Evolutionary conservation across 2,113 vertebrate species (phyloP).

Genomic region (Leucosticte australis): DNA sequence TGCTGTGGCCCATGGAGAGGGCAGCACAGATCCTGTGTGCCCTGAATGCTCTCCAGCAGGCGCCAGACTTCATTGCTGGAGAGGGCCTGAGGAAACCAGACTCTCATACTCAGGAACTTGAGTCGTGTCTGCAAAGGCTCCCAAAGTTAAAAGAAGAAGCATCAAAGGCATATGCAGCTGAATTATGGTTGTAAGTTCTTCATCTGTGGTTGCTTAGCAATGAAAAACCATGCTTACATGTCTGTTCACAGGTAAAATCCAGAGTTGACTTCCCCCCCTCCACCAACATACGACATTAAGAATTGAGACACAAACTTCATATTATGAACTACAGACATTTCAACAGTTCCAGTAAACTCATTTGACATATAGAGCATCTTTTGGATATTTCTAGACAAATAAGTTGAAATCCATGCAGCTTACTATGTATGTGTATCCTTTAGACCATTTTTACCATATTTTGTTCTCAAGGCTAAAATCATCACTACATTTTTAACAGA

Average conservation of each 20-base stretch:
- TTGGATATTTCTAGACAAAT: not conserved
- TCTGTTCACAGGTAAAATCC: not conserved
- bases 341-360: not conserved
- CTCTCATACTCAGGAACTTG: not conserved
- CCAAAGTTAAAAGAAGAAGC: not conserved
- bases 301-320: not conserved
- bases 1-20: fast-evolving
- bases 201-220: not conserved
- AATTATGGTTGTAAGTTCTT: not conserved
- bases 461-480: not conserved
- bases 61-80: not conserved
- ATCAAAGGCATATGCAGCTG: not conserved
- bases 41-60: not conserved
- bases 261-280: not conserved
- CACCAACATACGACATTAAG: not conserved
- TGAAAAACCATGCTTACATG: not conserved
- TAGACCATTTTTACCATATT: not conserved
- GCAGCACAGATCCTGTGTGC: not conserved
- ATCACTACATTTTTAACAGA: not conserved
- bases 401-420: not conserved
- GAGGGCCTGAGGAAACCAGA: not conserved
- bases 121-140: not conserved
- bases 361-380: not conserved
- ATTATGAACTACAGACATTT: not conserved
- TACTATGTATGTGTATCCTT: not conserved